Base-by-base conservation (phyloP, 1,140 invertebrate genomes). In the Brachionus koreanus region DNA sequence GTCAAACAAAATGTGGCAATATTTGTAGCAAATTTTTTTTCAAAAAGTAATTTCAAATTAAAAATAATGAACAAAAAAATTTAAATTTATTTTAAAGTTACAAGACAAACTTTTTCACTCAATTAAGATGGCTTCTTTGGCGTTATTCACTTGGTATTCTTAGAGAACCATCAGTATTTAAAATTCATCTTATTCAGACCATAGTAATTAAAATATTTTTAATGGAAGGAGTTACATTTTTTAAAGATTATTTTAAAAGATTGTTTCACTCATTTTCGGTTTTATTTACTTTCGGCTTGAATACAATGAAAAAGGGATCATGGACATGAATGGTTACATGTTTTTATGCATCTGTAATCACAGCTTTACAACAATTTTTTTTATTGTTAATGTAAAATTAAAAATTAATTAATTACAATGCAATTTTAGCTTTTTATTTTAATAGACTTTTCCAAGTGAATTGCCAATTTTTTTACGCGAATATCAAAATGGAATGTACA, bases 281-380 rank as follows among this genome's bases (percentile, higher is more conserved):
- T 39, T 82, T 6, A 82, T 82, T 10, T 82, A 82, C 23, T 23
- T 82, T 16, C 25, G 79, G 9, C 39, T 82, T n/a, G 6, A 42
- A 16, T 67, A 67, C 29, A 29, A 82, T 46, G 57, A 82, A 82
- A 82, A 65, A 49, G 79, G 57, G 13, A 39, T 82, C 2, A 65
- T 49, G 79, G 63, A 82, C 16, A 67, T 82, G 13, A 82, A 65
- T 35, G 79, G 79, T 7, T 49, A n/a, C 5, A 19, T 69, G n/a
- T 82, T 67, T 82, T 43, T 82, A 9, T 49, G 39, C 9, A 82
- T 82, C 35, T 82, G 57, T 52, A 82, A 82, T 72, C 94, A 95
- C 92, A 85, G 85, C 7, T 85, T 82, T 23, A 19, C 57, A 9
- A 82, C 39, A 35, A 67, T 82, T n/a, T 82, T 82, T 25, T 65